phyloP scores from a whole-genome alignment of 2,797 vertebrate genomes.

The Pseudopleuronectes americanus region DNA sequence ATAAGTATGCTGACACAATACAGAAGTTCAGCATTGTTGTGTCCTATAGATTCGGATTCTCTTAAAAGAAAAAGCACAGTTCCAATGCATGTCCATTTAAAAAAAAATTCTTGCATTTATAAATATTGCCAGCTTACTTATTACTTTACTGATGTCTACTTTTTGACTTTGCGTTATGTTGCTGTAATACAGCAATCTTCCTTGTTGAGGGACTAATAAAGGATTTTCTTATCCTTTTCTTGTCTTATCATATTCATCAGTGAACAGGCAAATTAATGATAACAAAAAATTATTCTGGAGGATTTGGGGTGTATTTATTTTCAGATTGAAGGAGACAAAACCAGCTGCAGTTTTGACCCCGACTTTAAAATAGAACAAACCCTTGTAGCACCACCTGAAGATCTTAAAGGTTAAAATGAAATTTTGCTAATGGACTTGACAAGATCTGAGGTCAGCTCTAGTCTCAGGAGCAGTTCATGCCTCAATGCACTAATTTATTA shows the following conservation, averaged over 20 bases:
- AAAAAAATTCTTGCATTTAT: no score
- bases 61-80: no score
- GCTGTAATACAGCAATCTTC: no score
- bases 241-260: constrained; percentile 12
- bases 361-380: neutral
- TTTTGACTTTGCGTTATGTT: no score
- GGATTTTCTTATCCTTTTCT: no score
- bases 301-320: neutral
- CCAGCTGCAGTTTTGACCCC: neutral
- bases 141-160: no score
- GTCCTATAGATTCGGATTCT: no score
- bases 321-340: neutral
- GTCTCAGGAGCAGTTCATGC: constrained; percentile 29
- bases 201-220: no score
- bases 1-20: neutral
- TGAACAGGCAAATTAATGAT: constrained; percentile 19
- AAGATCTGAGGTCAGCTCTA: constrained; percentile 40
- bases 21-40: neutral
- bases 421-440: constrained; percentile 49
- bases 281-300: neutral
- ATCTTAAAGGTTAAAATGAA: constrained; percentile 50
- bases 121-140: no score
- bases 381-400: constrained; percentile 6
- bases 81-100: no score
- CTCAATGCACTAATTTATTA: constrained; percentile 36